Base-by-base conservation (phyloP, 2,113 vertebrate species). In the Prochilodus magdalenae region DNA sequence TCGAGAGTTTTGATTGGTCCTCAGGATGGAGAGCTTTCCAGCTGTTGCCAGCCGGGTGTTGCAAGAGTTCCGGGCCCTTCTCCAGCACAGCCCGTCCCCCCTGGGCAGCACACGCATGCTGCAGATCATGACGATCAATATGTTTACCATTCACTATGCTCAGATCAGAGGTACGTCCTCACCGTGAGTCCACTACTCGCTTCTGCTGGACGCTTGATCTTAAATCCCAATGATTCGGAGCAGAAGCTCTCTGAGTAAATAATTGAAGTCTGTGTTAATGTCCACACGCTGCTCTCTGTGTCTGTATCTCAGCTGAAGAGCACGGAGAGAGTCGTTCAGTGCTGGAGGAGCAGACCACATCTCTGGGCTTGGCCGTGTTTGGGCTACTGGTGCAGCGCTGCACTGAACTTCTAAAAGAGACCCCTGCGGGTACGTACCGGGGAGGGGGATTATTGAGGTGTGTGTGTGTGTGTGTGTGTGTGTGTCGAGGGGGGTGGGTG, bases 111-210 rank as follows among this genome's bases (percentile, higher is more conserved):
- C 95, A 27, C 96, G 96, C 78, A 94, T 98, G 94, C 92, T 99
- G 71, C 98, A 99, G 91, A 96, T 99, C 36, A 94, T 98, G 92
- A 96, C 98, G 55, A 96, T 99, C 94, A 99, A 99, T 93, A 99
- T 99, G 98, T 99, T 99, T 86, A 96, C 96, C 40, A 96, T 98
- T 60, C 94, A 98, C 92, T 95, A 98, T 84, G 94, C 95, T 4
- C 96, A 97, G 89, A 90, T 93, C 88, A 94, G 95, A 96, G 97
- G 96, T 97, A 85, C 13, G 27, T 24, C 22, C 22, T 59, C 20
- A 63, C 40, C 30, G 27, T 40, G 3, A 51, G 14, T 59, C 7
- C 49, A 13, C 33, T 47, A n/a, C 15, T 40, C 11, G 53, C 15
- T 3, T 14, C 15, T 15, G 16, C 14, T 26, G 29, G 71, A n/a